Evolutionary conservation across 2,113 vertebrate genomes (phyloP).

Genomic region (Cyprichromis sp.): DNA sequence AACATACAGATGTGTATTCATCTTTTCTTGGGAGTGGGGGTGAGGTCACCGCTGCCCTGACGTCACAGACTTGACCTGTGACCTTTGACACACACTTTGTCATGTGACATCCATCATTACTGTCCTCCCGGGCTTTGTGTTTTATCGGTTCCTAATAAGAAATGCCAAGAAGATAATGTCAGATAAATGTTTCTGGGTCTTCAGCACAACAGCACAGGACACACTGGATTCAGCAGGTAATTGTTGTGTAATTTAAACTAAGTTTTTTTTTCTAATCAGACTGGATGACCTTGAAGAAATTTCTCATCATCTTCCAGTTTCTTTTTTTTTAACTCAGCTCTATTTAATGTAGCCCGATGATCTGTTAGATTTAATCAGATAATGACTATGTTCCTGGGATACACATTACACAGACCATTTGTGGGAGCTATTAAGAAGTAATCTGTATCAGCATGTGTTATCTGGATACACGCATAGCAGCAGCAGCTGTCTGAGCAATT

Average conservation of each 20-base stretch:
- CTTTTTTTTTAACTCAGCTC: not conserved
- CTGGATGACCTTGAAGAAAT: not conserved
- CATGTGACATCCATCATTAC: not conserved
- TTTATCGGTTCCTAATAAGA: not conserved
- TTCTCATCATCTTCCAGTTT: not conserved
- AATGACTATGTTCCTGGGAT: not conserved
- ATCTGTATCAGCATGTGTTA: not conserved
- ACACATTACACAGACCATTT: not conserved
- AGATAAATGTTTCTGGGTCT: conserved; percentile 12
- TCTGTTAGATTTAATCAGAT: not conserved
- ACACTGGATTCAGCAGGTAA: not conserved
- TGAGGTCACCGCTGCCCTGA: not conserved
- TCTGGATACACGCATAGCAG: not conserved
- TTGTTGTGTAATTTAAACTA: not conserved
- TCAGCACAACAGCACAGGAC: not conserved
- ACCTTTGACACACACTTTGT: not conserved
- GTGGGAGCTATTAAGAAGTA: not conserved
- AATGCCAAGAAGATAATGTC: conserved; percentile 12
- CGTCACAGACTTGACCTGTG: not conserved
- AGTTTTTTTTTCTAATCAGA: not conserved
- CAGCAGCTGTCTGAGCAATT: not conserved
- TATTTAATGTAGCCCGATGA: not conserved
- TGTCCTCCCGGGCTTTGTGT: not conserved
- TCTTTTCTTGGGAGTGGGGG: not conserved
- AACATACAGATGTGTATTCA: not conserved